A percentile compares a stretch with the other conserved stretches of the same genome.
Evolutionary conservation across 2,113 vertebrate genomes (phyloP).

Genomic region (Cinclus cinclus): DNA sequence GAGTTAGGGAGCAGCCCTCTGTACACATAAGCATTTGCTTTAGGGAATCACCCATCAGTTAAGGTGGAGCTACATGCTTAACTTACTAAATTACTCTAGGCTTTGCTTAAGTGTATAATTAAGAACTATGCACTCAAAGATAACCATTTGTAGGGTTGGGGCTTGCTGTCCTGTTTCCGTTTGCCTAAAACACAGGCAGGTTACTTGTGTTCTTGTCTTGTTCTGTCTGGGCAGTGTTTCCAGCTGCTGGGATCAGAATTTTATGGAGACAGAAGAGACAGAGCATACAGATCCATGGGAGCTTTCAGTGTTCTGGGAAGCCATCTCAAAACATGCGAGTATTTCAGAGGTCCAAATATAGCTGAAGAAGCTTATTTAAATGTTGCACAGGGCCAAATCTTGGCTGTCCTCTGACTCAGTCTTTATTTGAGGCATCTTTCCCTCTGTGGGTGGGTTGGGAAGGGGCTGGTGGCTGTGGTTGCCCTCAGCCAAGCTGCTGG

Average conservation of each 20-base stretch:
- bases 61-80: conserved; percentile 53
- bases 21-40: background rate
- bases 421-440: background rate
- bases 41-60: background rate
- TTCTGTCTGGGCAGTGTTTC: background rate
- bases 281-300: background rate
- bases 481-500: background rate
- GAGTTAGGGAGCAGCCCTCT: background rate
- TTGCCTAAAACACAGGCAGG: background rate
- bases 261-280: background rate
- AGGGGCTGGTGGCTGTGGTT: background rate
- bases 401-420: background rate
- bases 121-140: background rate
- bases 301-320: background rate
- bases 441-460: background rate
- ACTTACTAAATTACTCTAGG: conserved; percentile 29
- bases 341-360: background rate
- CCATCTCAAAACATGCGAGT: background rate
- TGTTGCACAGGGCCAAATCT: background rate
- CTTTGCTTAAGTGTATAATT: conserved; percentile 26
- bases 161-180: background rate
- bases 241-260: background rate
- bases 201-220: background rate
- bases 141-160: background rate
- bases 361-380: background rate